phyloP scores from a whole-genome alignment of 1,140 invertebrate species.

The Trigoniulus corallinus region DNA sequence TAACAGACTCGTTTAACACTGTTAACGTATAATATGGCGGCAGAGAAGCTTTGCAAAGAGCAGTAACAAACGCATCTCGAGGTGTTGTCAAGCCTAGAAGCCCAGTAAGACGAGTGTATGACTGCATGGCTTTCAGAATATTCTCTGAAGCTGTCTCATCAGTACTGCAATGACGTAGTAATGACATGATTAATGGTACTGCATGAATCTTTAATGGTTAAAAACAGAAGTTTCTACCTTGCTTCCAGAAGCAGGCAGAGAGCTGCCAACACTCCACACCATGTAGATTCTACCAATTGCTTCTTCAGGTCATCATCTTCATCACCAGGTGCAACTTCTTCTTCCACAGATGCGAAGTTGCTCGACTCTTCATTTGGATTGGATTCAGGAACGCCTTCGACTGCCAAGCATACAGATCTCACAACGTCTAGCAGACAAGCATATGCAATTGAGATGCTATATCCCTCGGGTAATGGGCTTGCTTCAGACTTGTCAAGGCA shows the following conservation, averaged over 20 bases:
- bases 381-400: conserved; percentile 37
- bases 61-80: conserved; percentile 81
- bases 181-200: neutral
- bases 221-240: conserved; percentile 36
- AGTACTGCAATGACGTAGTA: conserved; percentile 38
- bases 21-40: conserved; percentile 88
- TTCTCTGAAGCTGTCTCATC: conserved; percentile 79
- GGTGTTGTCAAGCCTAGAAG: conserved; percentile 49
- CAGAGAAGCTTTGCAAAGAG: conserved; percentile 83
- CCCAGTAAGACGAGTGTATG: conserved; percentile 63
- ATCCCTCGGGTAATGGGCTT: conserved; percentile 81
- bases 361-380: conserved; percentile 19
- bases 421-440: conserved; percentile 71
- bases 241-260: conserved; percentile 82
- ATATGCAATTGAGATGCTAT: conserved; percentile 87
- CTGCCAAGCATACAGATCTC: conserved; percentile 16
- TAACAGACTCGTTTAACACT: conserved; percentile 41
- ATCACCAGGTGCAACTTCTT: conserved; percentile 16
- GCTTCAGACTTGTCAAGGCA: conserved; percentile 88
- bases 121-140: conserved; percentile 77
- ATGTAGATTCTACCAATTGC: conserved; percentile 82
- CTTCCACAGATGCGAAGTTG: conserved; percentile 16
- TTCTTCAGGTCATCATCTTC: conserved; percentile 17
- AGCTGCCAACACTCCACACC: conserved; percentile 83
- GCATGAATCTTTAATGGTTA: neutral